Conservation (phyloP, 2,888 invertebrate genomes). For the Synergus laeviventris region DNA sequence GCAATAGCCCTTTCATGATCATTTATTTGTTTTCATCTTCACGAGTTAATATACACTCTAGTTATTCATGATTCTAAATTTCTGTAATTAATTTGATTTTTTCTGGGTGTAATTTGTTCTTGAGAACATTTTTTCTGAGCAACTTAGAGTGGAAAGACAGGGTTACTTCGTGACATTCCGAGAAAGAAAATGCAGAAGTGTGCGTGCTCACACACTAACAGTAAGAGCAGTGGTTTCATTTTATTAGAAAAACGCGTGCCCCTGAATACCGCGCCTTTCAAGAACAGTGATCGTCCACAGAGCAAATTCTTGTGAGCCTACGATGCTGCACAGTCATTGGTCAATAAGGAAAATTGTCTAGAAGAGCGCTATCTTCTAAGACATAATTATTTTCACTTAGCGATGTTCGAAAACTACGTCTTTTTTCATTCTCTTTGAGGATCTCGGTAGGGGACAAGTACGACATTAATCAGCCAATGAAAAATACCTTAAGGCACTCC, state of each 20-base stretch:
- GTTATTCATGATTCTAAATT: neutral
- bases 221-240: neutral
- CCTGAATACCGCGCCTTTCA: constrained; percentile 12
- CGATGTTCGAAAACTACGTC: neutral
- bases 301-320: neutral
- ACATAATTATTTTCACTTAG: neutral
- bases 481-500: constrained; percentile 50
- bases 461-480: constrained; percentile 34
- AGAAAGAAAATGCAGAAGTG: constrained; percentile 2
- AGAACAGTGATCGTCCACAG: constrained; percentile 7
- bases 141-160: neutral
- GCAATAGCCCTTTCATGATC: too few relatives aligned
- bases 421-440: neutral
- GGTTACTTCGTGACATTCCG: neutral
- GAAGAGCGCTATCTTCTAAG: neutral
- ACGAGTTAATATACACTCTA: neutral
- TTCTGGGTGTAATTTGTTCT: neutral
- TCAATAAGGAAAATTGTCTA: neutral
- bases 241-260: constrained; percentile 13
- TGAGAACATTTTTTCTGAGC: neutral
- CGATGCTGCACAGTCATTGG: neutral
- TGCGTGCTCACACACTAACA: neutral
- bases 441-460: neutral
- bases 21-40: too few relatives aligned
- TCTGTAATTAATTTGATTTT: neutral